Conservation (phyloP, 2,797 vertebrate species). For the Gouania willdenowi region DNA sequence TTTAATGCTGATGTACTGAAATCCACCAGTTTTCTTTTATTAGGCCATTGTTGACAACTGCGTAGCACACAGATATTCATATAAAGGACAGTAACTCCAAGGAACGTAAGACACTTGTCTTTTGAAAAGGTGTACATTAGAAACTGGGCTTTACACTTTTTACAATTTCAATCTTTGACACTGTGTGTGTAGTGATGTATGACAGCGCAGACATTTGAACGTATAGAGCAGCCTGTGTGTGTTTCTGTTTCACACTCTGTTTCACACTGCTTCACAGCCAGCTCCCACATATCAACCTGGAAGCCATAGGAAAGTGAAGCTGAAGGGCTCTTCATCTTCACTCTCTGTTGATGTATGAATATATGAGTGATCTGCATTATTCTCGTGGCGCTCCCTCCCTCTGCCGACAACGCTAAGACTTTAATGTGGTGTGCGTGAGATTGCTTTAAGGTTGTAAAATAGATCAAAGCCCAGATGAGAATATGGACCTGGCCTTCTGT, state of each 20-base stretch:
- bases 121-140: too few species aligned
- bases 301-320: constrained; percentile 40
- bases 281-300: constrained; percentile 45
- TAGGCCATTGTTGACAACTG: too few species aligned
- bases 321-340: constrained; percentile 53
- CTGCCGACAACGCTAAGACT: constrained; percentile 52
- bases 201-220: too few species aligned
- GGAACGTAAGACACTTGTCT: too few species aligned
- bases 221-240: background rate
- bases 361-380: constrained; percentile 31
- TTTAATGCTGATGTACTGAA: too few species aligned
- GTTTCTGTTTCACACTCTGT: constrained; percentile 3
- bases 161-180: too few species aligned
- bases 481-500: constrained; percentile 43
- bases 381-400: constrained; percentile 42
- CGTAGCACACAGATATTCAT: too few species aligned
- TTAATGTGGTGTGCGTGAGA: constrained; percentile 59
- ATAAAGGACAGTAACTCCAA: too few species aligned
- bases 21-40: too few species aligned
- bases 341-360: constrained; percentile 39
- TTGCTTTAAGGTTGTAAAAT: constrained; percentile 54
- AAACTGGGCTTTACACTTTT: too few species aligned
- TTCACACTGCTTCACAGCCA: constrained; percentile 16
- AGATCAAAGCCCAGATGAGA: constrained; percentile 57
- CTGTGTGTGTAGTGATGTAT: too few species aligned